Base-by-base conservation (phyloP, 2,113 vertebrate species). In the Salminus brasiliensis region DNA sequence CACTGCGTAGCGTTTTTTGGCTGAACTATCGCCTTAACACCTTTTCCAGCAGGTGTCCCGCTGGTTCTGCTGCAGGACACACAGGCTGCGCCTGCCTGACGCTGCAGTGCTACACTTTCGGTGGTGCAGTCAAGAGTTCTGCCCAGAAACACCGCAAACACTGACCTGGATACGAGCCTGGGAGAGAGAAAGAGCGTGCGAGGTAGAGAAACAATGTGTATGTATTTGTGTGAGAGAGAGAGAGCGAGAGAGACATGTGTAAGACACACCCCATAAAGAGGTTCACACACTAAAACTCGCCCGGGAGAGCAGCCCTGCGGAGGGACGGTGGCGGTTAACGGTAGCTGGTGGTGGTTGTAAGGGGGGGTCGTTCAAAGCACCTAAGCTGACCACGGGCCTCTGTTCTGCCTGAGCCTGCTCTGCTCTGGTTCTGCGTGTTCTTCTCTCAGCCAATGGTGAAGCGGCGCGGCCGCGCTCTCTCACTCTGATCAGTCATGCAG, bases 401-500 rank as follows among this genome's bases (percentile, higher is more conserved):
- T 45, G 83, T 81, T 82, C 67, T 55, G 30, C 25, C 66, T 55
- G 10, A 30, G 34, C 39, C 21, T 62, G 57, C 43, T 16, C 21
- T 62, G 57, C 43, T 16, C 21, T 2, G 6, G 2, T 13, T 15
- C 43, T 45, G 57, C 57, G 25, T 29, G 2, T 63, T 1, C 16
- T 15, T 63, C 30, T 21, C 10, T 21, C 60, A 63, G 47, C 16
- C 21, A n/a, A 52, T 66, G 59, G 70, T 29, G 78, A 70, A 80
- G 52, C 53, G 49, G 55, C 18, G 12, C 27, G 6, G 76, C 52
- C 43, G 8, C 16, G 30, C 36, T 74, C 81, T 86, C 49, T 81
- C 78, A 80, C 78, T 84, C 80, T 52, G 13, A 66, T 59, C 47
- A 74, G 47, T 52, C 47, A 81, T 78, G 74, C 82, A 72, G 60